Conservation (phyloP, 2,797 vertebrate species). For the Poeciliopsis paucimaculata region DNA sequence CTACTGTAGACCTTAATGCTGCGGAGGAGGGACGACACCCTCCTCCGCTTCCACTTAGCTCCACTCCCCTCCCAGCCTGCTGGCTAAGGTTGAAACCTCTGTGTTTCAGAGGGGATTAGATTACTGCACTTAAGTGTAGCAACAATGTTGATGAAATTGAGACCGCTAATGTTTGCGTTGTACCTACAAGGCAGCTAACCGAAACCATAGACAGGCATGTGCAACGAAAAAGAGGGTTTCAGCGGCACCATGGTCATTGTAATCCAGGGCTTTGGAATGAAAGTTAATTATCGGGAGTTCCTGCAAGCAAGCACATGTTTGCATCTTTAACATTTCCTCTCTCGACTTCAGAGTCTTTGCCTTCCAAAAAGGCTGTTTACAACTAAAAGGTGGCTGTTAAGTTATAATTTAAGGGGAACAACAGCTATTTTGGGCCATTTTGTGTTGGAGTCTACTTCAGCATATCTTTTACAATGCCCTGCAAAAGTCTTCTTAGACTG, state of each 20-base stretch:
- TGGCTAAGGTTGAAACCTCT: constrained; percentile 78
- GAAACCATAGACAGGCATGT: constrained; percentile 48
- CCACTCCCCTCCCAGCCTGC: constrained; percentile 69
- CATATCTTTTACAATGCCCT: background rate
- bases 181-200: constrained; percentile 75
- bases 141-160: constrained; percentile 81
- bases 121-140: constrained; percentile 84
- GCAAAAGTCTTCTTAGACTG: background rate
- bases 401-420: background rate
- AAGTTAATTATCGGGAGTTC: constrained; percentile 36
- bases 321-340: constrained; percentile 25
- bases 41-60: constrained; percentile 60
- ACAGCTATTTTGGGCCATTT: background rate
- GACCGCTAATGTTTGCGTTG: constrained; percentile 81
- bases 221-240: constrained; percentile 28
- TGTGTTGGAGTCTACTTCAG: background rate
- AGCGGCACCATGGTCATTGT: constrained; percentile 15
- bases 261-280: constrained; percentile 21
- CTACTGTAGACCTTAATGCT: constrained; percentile 71
- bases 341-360: constrained; percentile 15
- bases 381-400: constrained; percentile 8
- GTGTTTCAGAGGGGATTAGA: constrained; percentile 76
- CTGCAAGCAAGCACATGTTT: constrained; percentile 38
- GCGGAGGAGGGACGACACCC: constrained; percentile 70
- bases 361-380: constrained; percentile 16